Percentiles rank a stretch among this genome's conserved stretches.
Conservation (phyloP, 2,888 invertebrate species). For the Napeogenes inachia region DNA sequence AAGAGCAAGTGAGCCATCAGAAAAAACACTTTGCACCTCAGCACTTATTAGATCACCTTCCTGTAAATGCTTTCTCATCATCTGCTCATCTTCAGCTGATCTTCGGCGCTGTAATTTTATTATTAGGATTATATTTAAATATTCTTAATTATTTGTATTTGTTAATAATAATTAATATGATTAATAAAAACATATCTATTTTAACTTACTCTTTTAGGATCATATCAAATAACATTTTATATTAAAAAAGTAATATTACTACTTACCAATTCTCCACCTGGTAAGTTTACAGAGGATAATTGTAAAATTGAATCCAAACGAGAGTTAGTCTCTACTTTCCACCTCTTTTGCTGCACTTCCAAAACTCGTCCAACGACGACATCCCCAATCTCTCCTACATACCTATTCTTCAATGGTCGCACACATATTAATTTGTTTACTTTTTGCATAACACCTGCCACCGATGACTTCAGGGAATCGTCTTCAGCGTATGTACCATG, state of each 20-base stretch:
- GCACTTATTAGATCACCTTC: constrained; percentile 98
- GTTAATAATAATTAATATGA: no score
- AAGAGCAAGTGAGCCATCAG: constrained; percentile 93
- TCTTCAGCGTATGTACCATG: constrained; percentile 96
- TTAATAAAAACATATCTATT: no score
- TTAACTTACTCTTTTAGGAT: no score
- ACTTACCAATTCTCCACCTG: constrained; percentile 95
- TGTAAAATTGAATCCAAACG: constrained; percentile 91
- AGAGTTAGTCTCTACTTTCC: constrained; percentile 97
- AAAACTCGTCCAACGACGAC: constrained; percentile 96
- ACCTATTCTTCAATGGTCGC: constrained; percentile 92
- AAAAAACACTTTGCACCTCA: constrained; percentile 95
- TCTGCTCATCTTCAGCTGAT: constrained; percentile 97
- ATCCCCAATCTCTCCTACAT: constrained; percentile 96
- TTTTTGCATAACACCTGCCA: constrained; percentile 95
- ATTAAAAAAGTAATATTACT: constrained; percentile 1
- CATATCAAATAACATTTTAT: neutral
- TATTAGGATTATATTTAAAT: no score
- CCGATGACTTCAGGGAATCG: constrained; percentile 91
- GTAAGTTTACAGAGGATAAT: constrained; percentile 95
- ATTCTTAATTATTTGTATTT: no score
- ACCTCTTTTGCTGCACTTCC: constrained; percentile 95
- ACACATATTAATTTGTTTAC: constrained; percentile 97
- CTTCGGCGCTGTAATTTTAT: constrained; percentile 81
- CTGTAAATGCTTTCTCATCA: constrained; percentile 95